Percentiles rank a stretch among this genome's conserved stretches.
phyloP scores from a whole-genome alignment of 2,113 vertebrate genomes.

The Megaptera novaeangliae region DNA sequence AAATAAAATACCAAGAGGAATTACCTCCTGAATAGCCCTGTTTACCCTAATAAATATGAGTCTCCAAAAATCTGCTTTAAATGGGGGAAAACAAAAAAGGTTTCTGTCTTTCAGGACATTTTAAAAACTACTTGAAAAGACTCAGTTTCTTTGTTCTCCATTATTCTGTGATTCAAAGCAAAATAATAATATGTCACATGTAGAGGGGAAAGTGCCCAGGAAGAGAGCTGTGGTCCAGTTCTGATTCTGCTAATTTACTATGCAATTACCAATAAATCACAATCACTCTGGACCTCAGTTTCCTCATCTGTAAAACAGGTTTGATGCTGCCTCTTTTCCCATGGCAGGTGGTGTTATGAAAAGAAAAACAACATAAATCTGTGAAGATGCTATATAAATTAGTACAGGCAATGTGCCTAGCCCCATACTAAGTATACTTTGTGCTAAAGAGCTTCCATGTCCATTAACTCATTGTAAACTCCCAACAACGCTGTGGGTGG shows the following conservation, averaged over 20 bases:
- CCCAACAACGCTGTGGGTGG: neutral
- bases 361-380: neutral
- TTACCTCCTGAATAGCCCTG: slow-evolving; percentile 14
- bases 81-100: neutral
- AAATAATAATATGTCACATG: neutral
- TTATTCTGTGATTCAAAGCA: slow-evolving; percentile 36
- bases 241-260: neutral
- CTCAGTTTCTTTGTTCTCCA: slow-evolving; percentile 24
- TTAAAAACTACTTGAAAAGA: slow-evolving; percentile 5
- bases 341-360: neutral
- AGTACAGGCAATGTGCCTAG: neutral
- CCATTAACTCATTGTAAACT: neutral
- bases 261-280: neutral
- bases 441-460: neutral
- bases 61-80: neutral
- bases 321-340: neutral
- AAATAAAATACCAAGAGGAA: slow-evolving; percentile 46
- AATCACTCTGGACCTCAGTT: neutral
- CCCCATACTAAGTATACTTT: neutral
- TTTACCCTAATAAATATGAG: neutral
- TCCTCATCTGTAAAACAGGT: neutral
- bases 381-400: neutral
- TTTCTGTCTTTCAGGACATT: neutral
- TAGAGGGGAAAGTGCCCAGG: neutral
- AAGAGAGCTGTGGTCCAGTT: neutral